phyloP scores from a whole-genome alignment of 2,797 vertebrate genomes.

The Heterohyrax brucei region DNA sequence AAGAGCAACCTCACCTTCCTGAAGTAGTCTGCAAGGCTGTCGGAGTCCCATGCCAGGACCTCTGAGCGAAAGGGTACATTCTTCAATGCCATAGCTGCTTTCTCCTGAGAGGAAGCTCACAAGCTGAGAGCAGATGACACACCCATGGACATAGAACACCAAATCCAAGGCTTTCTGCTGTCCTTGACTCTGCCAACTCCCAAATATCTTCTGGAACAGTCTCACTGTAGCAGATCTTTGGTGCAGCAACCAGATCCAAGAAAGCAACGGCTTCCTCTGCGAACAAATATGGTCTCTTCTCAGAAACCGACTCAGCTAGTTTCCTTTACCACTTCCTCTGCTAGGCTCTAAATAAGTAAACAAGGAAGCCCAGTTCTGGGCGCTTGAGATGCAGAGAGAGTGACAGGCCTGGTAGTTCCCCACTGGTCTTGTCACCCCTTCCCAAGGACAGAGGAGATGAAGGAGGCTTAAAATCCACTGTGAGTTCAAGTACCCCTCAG shows the following conservation, averaged over 20 bases:
- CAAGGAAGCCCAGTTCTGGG: constrained; percentile 89
- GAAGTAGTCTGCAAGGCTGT: constrained; percentile 91
- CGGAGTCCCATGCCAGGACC: constrained; percentile 89
- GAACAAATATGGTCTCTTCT: constrained; percentile 91
- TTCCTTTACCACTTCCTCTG: constrained; percentile 93
- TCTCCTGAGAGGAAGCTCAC: constrained; percentile 61
- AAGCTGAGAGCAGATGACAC: rapidly evolving
- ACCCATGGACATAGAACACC: constrained; percentile 63
- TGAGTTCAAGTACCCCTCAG: neutral
- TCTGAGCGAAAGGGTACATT: constrained; percentile 91
- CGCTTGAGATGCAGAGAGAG: constrained; percentile 28
- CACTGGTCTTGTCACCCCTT: neutral
- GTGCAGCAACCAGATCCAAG: constrained; percentile 74
- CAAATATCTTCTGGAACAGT: neutral
- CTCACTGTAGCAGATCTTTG: neutral
- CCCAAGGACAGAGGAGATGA: neutral
- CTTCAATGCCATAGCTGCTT: constrained; percentile 88
- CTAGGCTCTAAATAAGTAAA: constrained; percentile 91
- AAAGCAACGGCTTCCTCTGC: constrained; percentile 88
- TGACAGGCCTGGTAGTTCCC: neutral
- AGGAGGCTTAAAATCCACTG: neutral
- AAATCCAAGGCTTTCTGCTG: neutral
- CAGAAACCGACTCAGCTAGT: constrained; percentile 90
- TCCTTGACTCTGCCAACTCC: constrained; percentile 13
- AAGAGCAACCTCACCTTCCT: constrained; percentile 87